phyloP scores from a whole-genome alignment of 2,113 vertebrate species.

The Artemisiospiza belli region DNA sequence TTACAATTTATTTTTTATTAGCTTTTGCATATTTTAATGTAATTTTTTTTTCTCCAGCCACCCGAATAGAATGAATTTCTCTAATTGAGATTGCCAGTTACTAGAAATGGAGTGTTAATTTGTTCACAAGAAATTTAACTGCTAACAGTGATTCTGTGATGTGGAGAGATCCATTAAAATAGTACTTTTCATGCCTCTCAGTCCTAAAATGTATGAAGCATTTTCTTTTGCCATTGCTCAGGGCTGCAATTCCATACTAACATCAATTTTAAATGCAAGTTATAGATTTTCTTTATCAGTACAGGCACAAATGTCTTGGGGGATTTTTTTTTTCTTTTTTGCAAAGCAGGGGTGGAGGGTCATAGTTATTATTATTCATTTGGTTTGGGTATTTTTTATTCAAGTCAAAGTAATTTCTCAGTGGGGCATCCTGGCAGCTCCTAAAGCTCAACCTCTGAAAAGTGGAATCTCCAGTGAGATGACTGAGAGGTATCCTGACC shows the following conservation, averaged over 20 bases:
- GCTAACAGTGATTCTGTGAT: not conserved
- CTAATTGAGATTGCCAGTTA: not conserved
- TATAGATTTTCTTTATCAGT: not conserved
- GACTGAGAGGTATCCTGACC: not conserved
- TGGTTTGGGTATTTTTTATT: not conserved
- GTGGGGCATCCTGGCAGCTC: not conserved
- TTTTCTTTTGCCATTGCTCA: not conserved
- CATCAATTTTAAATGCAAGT: not conserved
- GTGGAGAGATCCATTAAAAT: not conserved
- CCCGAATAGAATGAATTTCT: not conserved
- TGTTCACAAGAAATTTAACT: not conserved
- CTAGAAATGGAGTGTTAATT: not conserved
- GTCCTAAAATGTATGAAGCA: not conserved
- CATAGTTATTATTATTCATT: not conserved
- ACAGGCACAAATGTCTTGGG: not conserved
- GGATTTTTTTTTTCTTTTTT: too few relatives aligned
- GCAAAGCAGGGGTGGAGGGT: accelerated
- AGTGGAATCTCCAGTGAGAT: not conserved
- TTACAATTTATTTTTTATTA: not conserved
- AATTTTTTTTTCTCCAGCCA: not conserved
- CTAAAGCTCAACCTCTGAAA: not conserved
- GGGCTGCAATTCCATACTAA: not conserved
- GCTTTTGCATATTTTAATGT: not conserved
- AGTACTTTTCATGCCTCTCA: not conserved
- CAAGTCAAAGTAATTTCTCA: not conserved